phyloP scores from a whole-genome alignment of 2,113 vertebrate genomes.

The Sialia sialis region DNA sequence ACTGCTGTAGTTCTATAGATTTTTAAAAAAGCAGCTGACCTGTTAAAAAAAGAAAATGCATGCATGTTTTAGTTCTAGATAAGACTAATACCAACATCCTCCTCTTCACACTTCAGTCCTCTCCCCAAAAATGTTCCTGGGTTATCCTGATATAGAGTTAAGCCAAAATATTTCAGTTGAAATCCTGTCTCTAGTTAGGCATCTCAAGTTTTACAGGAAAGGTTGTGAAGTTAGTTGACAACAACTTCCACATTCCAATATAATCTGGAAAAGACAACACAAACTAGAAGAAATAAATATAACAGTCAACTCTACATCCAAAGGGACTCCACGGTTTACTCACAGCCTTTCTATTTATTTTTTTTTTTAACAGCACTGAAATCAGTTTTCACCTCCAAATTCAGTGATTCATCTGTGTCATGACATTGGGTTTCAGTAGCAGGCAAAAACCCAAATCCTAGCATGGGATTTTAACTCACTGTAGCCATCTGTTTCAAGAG shows the following conservation, averaged over 20 bases:
- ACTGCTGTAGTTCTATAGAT: not conserved
- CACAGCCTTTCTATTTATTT: not conserved
- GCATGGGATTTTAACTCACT: constrained; percentile 31
- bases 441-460: constrained; percentile 29
- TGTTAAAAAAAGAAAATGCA: not conserved
- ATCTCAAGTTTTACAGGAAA: not conserved
- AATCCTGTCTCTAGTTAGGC: not conserved
- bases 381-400: not conserved
- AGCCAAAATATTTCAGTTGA: not conserved
- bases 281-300: not conserved
- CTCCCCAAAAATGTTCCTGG: not conserved
- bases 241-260: not conserved
- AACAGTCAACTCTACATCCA: not conserved
- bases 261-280: not conserved
- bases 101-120: not conserved
- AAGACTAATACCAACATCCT: not conserved
- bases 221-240: not conserved
- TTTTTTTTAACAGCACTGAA: not conserved
- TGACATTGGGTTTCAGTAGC: not conserved
- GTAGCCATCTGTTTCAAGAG: constrained; percentile 58
- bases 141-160: not conserved
- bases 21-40: not conserved
- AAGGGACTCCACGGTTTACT: not conserved
- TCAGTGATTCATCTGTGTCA: not conserved
- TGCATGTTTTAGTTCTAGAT: not conserved